phyloP scores from a whole-genome alignment of 2,888 invertebrate species.

The Cryptus armator region DNA sequence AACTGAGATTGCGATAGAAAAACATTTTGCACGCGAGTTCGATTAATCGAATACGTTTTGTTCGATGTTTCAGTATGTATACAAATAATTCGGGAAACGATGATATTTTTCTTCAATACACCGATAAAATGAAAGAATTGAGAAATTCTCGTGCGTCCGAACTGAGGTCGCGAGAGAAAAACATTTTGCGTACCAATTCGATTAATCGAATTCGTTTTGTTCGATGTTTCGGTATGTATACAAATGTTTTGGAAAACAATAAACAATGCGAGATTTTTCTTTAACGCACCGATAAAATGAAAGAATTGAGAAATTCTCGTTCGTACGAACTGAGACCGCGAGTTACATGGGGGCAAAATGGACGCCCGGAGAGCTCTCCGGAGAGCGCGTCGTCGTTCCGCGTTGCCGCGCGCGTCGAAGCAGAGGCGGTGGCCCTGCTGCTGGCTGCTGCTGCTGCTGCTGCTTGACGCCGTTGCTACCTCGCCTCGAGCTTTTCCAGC shows the following conservation, averaged over 20 bases:
- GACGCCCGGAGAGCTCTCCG: constrained; percentile 33
- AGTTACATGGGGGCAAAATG: constrained; percentile 50
- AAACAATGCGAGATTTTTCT: background rate
- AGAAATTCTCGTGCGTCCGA: background rate
- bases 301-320: background rate
- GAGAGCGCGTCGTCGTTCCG: constrained; percentile 46
- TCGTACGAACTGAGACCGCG: background rate
- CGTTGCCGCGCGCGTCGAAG: constrained; percentile 43
- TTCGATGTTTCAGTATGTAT: background rate
- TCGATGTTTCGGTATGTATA: background rate
- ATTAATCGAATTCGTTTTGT: background rate
- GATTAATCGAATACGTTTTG: background rate
- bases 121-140: background rate
- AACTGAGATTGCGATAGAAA: background rate
- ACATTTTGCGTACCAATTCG: background rate
- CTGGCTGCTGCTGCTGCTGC: constrained; percentile 28
- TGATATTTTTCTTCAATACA: background rate
- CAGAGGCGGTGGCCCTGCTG: constrained; percentile 45
- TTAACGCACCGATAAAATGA: background rate
- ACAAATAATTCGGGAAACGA: background rate
- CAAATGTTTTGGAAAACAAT: background rate
- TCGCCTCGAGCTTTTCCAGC: constrained; percentile 50
- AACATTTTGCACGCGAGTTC: background rate
- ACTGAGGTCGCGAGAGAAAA: background rate
- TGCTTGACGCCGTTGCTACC: constrained; percentile 49